Evolutionary conservation across 2,797 vertebrate species (phyloP).

Genomic region (Melanotaenia maccullochi): DNA sequence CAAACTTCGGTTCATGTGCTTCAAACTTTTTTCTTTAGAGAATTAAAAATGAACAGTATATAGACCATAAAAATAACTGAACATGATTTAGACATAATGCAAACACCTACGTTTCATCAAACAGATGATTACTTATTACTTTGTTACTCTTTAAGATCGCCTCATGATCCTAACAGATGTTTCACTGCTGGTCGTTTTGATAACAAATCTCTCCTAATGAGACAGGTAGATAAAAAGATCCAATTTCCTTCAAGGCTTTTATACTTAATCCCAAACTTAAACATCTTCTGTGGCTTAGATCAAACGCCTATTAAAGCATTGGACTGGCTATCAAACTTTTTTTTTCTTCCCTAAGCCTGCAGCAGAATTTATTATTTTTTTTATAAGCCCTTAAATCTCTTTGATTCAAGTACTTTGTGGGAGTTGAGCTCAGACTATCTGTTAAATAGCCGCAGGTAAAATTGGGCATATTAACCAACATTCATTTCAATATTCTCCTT

Average conservation of each 20-base stretch:
- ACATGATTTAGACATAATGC: conserved; percentile 9
- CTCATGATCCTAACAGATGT: not conserved
- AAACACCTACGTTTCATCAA: not conserved
- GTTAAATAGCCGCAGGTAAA: conserved; percentile 1
- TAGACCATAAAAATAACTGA: not conserved
- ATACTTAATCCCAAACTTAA: conserved; percentile 2
- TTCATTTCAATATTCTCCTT: not conserved
- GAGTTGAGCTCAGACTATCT: not conserved
- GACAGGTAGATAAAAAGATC: not conserved
- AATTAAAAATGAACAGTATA: not conserved
- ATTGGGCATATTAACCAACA: not conserved
- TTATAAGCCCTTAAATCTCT: conserved; percentile 1
- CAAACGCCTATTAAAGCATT: not conserved
- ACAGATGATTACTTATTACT: not conserved
- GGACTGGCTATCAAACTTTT: not conserved
- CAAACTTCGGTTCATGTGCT: not conserved
- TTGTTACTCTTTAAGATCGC: not conserved
- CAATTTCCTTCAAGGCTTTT: not conserved
- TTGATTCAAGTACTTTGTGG: not conserved
- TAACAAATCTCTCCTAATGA: conserved; percentile 3
- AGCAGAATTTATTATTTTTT: not conserved
- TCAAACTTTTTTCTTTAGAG: not conserved
- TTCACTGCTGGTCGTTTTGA: not conserved
- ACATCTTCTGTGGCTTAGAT: not conserved
- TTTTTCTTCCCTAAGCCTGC: too few relatives aligned